Evolutionary conservation across 2,888 invertebrate genomes (phyloP).

Genomic region (Adela reaumurella): DNA sequence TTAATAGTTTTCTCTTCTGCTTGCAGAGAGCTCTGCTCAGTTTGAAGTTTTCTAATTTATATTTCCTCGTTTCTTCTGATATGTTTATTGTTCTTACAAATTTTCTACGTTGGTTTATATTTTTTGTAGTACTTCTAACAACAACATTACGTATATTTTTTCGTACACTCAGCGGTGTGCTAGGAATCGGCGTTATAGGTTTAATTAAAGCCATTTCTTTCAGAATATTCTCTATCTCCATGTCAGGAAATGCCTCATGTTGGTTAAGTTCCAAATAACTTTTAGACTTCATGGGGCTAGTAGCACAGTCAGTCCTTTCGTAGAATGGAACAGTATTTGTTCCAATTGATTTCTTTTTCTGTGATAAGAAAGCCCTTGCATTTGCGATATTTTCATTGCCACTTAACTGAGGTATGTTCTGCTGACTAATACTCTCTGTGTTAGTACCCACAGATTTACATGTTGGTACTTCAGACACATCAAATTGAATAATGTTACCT

Average conservation of each 20-base stretch:
- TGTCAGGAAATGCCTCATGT: neutral
- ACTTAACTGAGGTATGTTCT: too few species aligned
- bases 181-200: neutral
- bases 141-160: too few species aligned
- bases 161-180: neutral
- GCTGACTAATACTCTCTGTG: too few species aligned
- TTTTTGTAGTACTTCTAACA: neutral
- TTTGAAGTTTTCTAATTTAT: neutral
- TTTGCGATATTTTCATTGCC: too few species aligned
- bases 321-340: too few species aligned
- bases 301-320: constrained; percentile 7
- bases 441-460: too few species aligned
- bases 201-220: neutral
- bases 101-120: neutral
- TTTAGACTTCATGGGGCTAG: constrained; percentile 19
- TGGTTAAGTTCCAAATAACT: constrained; percentile 1
- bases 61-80: neutral
- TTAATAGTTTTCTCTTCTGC: neutral
- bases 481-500: too few species aligned
- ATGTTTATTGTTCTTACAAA: neutral
- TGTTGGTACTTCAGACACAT: too few species aligned
- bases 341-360: too few species aligned
- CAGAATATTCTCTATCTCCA: neutral
- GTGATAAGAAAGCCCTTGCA: too few species aligned
- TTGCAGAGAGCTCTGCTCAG: neutral